Evolutionary conservation across 2,888 invertebrate species (phyloP).

Genomic region (Atethmia centrago): DNA sequence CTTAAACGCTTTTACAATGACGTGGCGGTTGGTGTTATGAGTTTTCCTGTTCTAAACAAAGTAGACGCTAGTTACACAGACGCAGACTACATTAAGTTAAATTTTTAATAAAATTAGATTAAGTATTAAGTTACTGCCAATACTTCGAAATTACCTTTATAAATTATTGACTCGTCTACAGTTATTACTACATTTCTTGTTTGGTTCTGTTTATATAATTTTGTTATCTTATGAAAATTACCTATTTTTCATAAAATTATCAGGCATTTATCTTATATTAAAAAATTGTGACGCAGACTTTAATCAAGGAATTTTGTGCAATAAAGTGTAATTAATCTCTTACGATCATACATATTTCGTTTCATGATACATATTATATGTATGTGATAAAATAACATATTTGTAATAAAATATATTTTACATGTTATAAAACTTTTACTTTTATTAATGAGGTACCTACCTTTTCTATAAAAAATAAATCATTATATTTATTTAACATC

Average conservation of each 20-base stretch:
- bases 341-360: slow-evolving; percentile 48
- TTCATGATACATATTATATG: slow-evolving; percentile 54
- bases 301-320: slow-evolving; percentile 53
- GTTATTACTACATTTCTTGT: slow-evolving; percentile 18
- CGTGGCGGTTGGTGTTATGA: slow-evolving; percentile 8
- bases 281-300: slow-evolving; percentile 29
- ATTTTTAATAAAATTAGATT: background rate
- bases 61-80: slow-evolving; percentile 13
- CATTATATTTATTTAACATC: background rate
- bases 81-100: slow-evolving; percentile 10
- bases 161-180: background rate
- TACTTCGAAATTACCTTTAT: slow-evolving; percentile 1
- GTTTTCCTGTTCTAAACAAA: slow-evolving; percentile 8
- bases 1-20: background rate
- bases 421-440: slow-evolving; percentile 60
- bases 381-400: slow-evolving; percentile 65
- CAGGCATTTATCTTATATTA: slow-evolving; percentile 10
- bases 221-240: background rate
- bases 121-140: background rate
- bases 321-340: slow-evolving; percentile 55
- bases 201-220: background rate
- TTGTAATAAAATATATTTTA: slow-evolving; percentile 68
- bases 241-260: slow-evolving; percentile 11
- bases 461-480: background rate
- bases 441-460: slow-evolving; percentile 33